phyloP scores from a whole-genome alignment of 2,113 vertebrate species.

The Dicerorhinus sumatrensis region DNA sequence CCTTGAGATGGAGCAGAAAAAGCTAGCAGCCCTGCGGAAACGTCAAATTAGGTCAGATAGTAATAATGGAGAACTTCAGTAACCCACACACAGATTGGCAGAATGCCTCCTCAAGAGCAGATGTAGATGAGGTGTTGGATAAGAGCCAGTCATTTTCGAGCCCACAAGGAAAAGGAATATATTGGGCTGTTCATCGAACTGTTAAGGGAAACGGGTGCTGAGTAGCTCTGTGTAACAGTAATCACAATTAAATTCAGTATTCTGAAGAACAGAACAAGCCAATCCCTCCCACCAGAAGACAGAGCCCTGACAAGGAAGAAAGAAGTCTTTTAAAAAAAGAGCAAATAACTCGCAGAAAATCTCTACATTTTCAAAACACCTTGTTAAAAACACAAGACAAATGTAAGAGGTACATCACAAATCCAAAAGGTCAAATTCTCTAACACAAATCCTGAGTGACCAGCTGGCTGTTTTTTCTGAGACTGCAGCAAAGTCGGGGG shows the following conservation, averaged over 20 bases:
- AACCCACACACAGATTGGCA: not conserved
- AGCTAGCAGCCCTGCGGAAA: not conserved
- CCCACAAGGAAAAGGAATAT: not conserved
- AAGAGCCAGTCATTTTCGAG: not conserved
- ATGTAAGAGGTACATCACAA: not conserved
- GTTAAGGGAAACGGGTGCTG: not conserved
- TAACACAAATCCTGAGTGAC: not conserved
- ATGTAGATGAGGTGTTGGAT: not conserved
- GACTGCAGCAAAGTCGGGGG: not conserved
- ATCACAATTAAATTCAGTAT: not conserved
- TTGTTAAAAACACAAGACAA: not conserved
- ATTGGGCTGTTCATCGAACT: not conserved
- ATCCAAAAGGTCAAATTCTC: not conserved
- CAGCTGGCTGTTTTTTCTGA: not conserved
- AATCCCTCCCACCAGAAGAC: not conserved
- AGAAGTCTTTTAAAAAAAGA: not conserved
- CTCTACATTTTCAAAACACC: not conserved
- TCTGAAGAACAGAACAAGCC: not conserved
- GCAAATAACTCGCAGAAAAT: not conserved
- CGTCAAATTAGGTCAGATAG: not conserved
- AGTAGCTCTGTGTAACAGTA: not conserved
- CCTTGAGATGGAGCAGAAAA: not conserved
- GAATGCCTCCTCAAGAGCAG: not conserved
- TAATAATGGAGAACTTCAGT: not conserved
- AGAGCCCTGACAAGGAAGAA: not conserved